Evolutionary conservation across 2,888 invertebrate species (phyloP).

Genomic region (Ophonus ardosiacus): DNA sequence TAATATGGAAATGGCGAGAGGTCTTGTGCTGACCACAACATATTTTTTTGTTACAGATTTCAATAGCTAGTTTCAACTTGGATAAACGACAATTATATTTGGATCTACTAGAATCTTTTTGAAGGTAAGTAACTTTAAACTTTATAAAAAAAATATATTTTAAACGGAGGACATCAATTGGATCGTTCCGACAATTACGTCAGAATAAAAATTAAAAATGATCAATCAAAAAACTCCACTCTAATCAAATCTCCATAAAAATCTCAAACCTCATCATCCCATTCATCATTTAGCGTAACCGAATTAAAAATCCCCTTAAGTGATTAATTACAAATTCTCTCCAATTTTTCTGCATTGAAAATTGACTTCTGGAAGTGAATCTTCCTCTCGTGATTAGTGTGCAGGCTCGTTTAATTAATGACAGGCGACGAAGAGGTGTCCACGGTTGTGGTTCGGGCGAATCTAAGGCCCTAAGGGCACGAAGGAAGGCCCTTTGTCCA

Average conservation of each 20-base stretch:
- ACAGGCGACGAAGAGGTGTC: slow-evolving; percentile 9
- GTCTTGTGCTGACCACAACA: no score
- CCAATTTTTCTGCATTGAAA: slow-evolving; percentile 45
- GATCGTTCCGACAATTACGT: no score
- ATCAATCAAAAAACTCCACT: neutral
- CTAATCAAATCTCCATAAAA: neutral
- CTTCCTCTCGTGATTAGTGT: slow-evolving; percentile 57
- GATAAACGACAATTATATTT: no score
- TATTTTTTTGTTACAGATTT: no score
- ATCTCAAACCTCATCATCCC: neutral
- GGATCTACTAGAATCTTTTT: no score
- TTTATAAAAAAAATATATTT: no score
- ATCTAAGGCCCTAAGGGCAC: neutral
- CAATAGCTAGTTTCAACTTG: no score
- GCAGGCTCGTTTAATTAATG: slow-evolving; percentile 57
- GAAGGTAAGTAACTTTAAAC: no score
- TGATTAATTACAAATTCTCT: slow-evolving; percentile 41
- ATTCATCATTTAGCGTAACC: slow-evolving; percentile 43
- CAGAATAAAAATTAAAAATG: no score
- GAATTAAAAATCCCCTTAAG: slow-evolving; percentile 28
- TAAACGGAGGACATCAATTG: no score
- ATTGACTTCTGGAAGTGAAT: slow-evolving; percentile 52
- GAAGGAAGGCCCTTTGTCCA: slow-evolving; percentile 28
- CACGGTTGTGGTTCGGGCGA: neutral
- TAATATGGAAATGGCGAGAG: no score